Evolutionary conservation across 2,888 invertebrate genomes (phyloP), one percentile per base, ranked within the genome.

Genomic region (Ormyrus thymus): DNA sequence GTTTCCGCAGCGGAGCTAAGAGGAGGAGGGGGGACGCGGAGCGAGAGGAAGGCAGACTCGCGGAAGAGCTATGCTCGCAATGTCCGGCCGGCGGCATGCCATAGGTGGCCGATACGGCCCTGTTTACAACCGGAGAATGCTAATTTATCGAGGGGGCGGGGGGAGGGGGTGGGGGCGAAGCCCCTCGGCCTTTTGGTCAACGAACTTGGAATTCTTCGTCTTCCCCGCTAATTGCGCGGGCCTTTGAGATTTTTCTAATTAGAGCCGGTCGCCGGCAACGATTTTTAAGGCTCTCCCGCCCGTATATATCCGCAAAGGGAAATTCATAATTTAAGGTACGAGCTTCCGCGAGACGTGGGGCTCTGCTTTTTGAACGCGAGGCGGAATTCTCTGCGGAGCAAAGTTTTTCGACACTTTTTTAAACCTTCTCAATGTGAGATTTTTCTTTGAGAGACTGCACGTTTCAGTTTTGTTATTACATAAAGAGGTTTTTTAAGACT

Each of bases 11-110:
- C 48, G 48, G n/a, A 6, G 56, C 55, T 55, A 10, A 29, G 29
- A 43, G 45, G 48, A 58, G 64, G 58, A 11, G 7, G 15, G 29
- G 7, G 15, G 29, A 45, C 43, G 11, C 29, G 45, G 56, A 11
- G 84, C 82, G 84, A 85, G 84, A 84, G 83, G 82, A 75, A 80
- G 83, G 84, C 82, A 84, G 83, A 46, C 84, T 86, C 84, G 84
- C 83, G 85, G 84, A 87, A 87, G 87, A 89, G 89, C 88, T 89
- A 89, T 90, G 89, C 89, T 86, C 82, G 89, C 89, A 88, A 90
- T 90, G 89, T 89, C 89, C 89, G 86, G 89, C 86, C 83, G 58
- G 59, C 86, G 88, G 88, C 86, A 88, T 88, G 87, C 86, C 88
- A 87, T 87, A 87, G 87, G 86, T 88, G 86, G 87, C 78, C 56